phyloP scores from a whole-genome alignment of 35 echinoderm and acorn worm species.

The Lytechinus variegatus region DNA sequence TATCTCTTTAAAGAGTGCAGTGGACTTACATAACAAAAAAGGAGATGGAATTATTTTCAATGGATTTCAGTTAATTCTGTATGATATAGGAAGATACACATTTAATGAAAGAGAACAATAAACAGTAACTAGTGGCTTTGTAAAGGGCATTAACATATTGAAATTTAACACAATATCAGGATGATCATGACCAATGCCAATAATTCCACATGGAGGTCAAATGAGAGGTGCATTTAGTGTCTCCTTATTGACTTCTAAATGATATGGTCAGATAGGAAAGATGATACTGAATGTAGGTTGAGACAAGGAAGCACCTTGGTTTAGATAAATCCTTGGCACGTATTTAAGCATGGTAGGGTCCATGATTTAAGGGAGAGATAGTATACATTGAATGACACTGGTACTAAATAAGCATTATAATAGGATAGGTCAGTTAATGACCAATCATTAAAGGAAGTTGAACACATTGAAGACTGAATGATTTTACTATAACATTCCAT shows the following conservation, averaged over 20 bases:
- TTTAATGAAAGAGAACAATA: neutral
- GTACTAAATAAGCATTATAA: neutral
- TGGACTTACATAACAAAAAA: neutral
- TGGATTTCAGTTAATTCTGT: neutral
- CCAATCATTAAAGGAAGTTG: neutral
- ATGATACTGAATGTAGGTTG: neutral
- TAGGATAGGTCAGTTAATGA: neutral
- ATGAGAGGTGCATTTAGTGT: neutral
- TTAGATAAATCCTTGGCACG: neutral
- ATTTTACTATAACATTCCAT: too few relatives aligned
- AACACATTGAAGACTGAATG: neutral
- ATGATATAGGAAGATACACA: neutral
- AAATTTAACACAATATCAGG: neutral
- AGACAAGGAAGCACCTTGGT: too few relatives aligned
- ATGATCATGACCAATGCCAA: neutral
- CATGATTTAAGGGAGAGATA: neutral
- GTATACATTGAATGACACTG: neutral
- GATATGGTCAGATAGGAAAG: neutral
- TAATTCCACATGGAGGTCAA: neutral
- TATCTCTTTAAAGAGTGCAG: neutral
- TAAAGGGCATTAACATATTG: neutral
- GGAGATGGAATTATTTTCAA: neutral
- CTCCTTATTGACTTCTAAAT: neutral
- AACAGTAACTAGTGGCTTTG: neutral
- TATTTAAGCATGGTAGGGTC: too few relatives aligned